Conservation (phyloP, 2,888 invertebrate genomes). For the Tipula helvola region DNA sequence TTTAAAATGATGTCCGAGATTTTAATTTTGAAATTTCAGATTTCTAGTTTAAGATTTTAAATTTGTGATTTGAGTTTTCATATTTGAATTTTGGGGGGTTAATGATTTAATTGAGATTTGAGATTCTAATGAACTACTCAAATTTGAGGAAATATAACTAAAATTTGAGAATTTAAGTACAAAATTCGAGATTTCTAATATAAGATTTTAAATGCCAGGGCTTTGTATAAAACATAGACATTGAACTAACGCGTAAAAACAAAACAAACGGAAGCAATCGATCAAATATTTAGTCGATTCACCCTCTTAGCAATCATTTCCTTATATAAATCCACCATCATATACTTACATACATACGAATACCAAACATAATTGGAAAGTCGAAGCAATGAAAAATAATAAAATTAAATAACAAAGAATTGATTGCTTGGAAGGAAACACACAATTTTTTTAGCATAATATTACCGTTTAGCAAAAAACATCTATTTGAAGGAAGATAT, state of each 20-base stretch:
- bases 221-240: neutral
- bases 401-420: neutral
- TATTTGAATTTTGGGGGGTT: no score
- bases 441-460: neutral
- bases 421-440: neutral
- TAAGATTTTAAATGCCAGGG: no score
- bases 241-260: neutral
- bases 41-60: no score
- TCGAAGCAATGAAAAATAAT: neutral
- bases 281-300: neutral
- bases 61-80: no score
- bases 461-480: neutral
- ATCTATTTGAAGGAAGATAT: neutral
- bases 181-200: no score
- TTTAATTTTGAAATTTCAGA: no score
- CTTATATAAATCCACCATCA: neutral
- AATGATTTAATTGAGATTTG: no score
- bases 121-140: no score
- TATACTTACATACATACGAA: neutral
- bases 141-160: no score
- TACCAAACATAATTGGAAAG: neutral
- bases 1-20: no score
- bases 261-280: neutral
- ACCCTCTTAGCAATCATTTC: neutral
- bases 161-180: no score